Evolutionary conservation across 2,113 vertebrate genomes (phyloP), one percentile per base, ranked within the genome.

Genomic region (Petroica traversi): DNA sequence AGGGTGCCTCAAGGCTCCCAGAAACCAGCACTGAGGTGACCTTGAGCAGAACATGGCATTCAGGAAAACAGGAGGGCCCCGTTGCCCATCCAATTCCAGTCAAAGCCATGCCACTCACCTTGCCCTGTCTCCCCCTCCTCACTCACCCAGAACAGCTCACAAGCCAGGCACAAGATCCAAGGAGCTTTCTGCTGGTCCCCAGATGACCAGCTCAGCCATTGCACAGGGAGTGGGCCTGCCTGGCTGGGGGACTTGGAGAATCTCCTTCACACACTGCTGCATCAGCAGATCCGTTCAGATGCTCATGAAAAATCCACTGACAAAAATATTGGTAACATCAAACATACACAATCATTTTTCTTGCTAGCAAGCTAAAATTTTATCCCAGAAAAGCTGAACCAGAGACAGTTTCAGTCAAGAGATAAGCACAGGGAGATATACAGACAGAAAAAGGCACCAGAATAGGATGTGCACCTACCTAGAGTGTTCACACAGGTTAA

Each of bases 301-400:
- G 11, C 26, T 55, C 24, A 2, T 10, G 12, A 62, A 66, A 87
- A 86, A 69, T 2, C 8, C 52, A 66, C 7, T 3, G 5, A 72
- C 62, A 83, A 73, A 63, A 45, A 54, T 64, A 58, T 13, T 4
- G 5, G 55, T 33, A 90, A 59, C 14, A 34, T 43, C 64, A 81
- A 84, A 84, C 12, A 66, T 2, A 80, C 11, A 51, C 17, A 71
- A 40, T 5, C 6, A 17, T 36, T 20, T 31, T 68, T 58, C 55
- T 46, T 34, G 13, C 34, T 19, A 19, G 57, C 45, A 91, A 75
- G 46, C 25, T 58, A 58, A 57, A 76, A 54, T 54, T 85, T 62
- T 88, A 78, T 62, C 34, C 71, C 38, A 66, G 62, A 74, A 94
- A 86, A 91, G 23, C 71, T 62, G 49, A 94, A 85, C 23, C 34